Base-by-base conservation (phyloP, 1,140 invertebrate genomes). In the Macrostomum lignano region DNA sequence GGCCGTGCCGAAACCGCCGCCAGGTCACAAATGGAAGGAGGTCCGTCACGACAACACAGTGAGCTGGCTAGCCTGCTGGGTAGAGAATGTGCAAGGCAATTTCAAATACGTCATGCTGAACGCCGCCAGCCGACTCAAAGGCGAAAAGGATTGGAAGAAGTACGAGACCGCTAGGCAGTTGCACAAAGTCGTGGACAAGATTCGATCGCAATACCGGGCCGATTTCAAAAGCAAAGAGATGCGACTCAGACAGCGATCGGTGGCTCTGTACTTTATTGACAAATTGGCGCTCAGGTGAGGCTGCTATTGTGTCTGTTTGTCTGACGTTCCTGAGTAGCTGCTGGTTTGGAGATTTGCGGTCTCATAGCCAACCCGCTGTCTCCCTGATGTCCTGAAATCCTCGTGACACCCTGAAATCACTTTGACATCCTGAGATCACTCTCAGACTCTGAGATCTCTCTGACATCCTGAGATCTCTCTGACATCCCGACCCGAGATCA, bases 71-170 rank as follows among this genome's bases (percentile, higher is more conserved):
- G 81, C 78, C 7, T 86, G 76, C 23, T 98, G 91, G 91, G 84
- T 71, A 10, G 91, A 98, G 61, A 98, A 96, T 63, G 77, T 98
- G 30, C 58, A 67, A 59, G 78, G 77, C 0, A 75, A 82, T 56
- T 79, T 75, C 0, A 99, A 99, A 60, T 98, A 99, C 60, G 73
- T 99, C 20, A 98, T 98, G 91, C 66, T 99, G 44, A 98, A 96
- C 68, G 82, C 91, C 19, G 82, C 81, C 34, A 94, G 84, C n/a
- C 84, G 91, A 57, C 60, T 98, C 10, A 99, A 99, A 46, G 88
- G 86, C 29, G 84, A 96, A 62, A 96, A 96, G 53, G 91, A 99
- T 67, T 91, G 75, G 74, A 72, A 86, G 49, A 99, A 99, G 49
- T 99, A 96, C 60, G 91, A 99, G 58, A 91, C 72, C 21, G 91